Evolutionary conservation across 2,113 vertebrate species (phyloP), one percentile per base, ranked within the genome.

Genomic region (Solea solea): DNA sequence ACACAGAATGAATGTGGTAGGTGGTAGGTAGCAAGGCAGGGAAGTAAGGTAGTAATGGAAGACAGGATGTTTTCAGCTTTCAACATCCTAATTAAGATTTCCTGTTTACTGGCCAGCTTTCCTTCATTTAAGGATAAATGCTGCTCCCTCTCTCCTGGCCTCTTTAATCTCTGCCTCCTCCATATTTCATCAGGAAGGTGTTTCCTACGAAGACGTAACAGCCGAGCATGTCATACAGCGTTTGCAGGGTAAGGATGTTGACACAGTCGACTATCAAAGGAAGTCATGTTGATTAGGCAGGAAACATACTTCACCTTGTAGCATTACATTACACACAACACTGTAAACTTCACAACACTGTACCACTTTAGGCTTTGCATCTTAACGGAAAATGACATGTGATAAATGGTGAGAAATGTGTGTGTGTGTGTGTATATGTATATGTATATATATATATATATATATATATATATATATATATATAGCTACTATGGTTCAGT

Each of bases 191-290:
- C 27, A 8, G 34, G 50, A 46, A 66, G 71, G 62, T 57, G 64
- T 34, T 56, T 72, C 11, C 60, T 74, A 73, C 75, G 82, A 88
- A 78, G 77, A 72, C 53, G 73, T 21, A 66, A 74, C 66, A 68
- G 64, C 67, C 15, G 53, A 74, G 62, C n/a, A 21, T 76, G 70
- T 78, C 15, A 1, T 40, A 49, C 16, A 59, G 50, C 39, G 2
- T 12, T 11, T 46, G 25, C 67, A 76, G 67, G 75, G 69, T 53
- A 66, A 57, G 55, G 75, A 80, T 88, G 89, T 84, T 81, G 83
- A 86, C 82, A 79, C 72, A 80, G 69, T 41, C 65, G 68, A 71
- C 71, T 72, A 83, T 85, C 78, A 90, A 83, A 92, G 73, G 55
- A 78, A 72, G 73, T 60, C 73, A 21, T 82, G 85, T 79, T 85